These are phyloP conservation scores for Onychomys arenicola DNA, from an alignment of 2,797 vertebrate genomes.

Conservation along the genomic window DNA sequence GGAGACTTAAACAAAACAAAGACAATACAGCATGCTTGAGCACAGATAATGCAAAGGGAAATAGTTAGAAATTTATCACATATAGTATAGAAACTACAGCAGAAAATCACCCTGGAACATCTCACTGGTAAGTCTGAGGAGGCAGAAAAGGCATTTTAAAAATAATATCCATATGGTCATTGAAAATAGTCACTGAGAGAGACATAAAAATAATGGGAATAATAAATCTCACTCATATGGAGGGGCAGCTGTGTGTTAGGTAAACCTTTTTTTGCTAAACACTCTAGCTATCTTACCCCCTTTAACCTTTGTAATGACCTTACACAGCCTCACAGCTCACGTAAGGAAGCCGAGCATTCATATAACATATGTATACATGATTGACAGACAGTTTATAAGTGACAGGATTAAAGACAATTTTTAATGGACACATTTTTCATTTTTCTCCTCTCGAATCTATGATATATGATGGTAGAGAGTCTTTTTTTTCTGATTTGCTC, in stretches of 20 bases:
- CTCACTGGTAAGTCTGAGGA: neutral
- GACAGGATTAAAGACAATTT: neutral
- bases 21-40: neutral
- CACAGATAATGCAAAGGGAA: neutral
- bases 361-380: neutral
- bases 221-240: slow-evolving; percentile 22
- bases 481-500: neutral
- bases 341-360: neutral
- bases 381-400: neutral
- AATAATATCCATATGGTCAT: neutral
- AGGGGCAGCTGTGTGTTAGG: neutral
- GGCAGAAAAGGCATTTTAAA: slow-evolving; percentile 17
- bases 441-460: slow-evolving; percentile 1
- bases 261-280: neutral
- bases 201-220: neutral
- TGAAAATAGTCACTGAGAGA: slow-evolving; percentile 37
- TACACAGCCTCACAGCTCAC: neutral
- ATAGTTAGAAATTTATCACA: slow-evolving; percentile 34
- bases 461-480: neutral
- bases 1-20: slow-evolving; percentile 60
- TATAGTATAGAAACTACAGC: neutral
- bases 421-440: neutral
- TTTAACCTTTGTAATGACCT: neutral
- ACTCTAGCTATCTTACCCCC: neutral
- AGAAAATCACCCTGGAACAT: slow-evolving; percentile 29